Evolutionary conservation across 1,140 invertebrate species (phyloP).

Genomic region (Brachionus plicatilis): DNA sequence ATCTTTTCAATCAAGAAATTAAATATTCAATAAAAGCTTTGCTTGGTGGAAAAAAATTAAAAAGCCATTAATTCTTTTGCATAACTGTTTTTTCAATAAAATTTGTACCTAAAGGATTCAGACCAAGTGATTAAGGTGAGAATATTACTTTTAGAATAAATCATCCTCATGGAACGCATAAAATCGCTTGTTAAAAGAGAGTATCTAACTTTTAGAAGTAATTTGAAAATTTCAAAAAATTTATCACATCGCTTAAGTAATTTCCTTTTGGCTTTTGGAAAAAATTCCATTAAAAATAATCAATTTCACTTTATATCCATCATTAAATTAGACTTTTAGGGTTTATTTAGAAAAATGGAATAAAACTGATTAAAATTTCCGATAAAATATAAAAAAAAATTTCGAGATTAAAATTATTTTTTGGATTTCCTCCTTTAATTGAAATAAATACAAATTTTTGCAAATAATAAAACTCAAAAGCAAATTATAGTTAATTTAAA

Average conservation of each 20-base stretch:
- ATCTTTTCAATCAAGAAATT: neutral
- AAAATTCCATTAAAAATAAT: neutral
- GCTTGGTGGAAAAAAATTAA: neutral
- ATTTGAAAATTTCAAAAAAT: too few species aligned
- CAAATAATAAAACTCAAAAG: too few species aligned
- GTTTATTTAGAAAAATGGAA: neutral
- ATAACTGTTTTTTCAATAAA: neutral
- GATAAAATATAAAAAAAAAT: too few species aligned
- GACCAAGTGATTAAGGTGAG: neutral
- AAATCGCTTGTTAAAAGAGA: neutral
- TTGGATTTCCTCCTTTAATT: too few species aligned
- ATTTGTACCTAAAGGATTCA: neutral
- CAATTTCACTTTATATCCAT: neutral
- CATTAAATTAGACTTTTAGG: neutral
- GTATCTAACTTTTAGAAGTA: too few species aligned
- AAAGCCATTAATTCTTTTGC: neutral
- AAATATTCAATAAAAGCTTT: neutral
- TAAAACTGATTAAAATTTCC: too few species aligned
- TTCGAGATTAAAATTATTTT: too few species aligned
- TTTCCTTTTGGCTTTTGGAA: neutral
- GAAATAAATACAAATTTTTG: too few species aligned
- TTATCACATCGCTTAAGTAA: neutral
- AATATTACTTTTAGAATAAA: neutral
- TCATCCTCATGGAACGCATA: too few species aligned
- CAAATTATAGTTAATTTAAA: too few species aligned